Percentiles rank a stretch among this genome's conserved stretches.
phyloP scores from a whole-genome alignment of 2,888 invertebrate genomes.

The Parnassius smintheus region DNA sequence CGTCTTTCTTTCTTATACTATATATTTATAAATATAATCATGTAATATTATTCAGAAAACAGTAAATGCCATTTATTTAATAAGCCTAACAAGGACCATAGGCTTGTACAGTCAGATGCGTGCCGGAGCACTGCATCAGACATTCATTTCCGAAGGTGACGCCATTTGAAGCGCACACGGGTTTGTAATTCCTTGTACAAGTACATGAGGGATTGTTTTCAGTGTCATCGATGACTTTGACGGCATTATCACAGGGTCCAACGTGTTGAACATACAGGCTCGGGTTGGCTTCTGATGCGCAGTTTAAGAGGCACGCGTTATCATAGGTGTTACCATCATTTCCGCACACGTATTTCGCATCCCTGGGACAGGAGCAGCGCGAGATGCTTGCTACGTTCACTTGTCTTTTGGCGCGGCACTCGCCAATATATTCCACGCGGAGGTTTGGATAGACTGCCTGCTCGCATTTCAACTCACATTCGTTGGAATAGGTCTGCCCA shows the following conservation, averaged over 20 bases:
- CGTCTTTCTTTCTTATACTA: no score
- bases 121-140: conserved; percentile 79
- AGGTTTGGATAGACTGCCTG: conserved; percentile 24
- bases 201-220: conserved; percentile 12
- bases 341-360: conserved; percentile 49
- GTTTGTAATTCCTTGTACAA: conserved; percentile 26
- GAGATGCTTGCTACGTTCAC: conserved; percentile 7
- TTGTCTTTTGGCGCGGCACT: conserved; percentile 26
- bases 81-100: conserved; percentile 34
- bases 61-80: neutral
- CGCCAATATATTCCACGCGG: conserved; percentile 25
- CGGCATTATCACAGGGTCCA: conserved; percentile 31
- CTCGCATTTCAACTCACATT: conserved; percentile 37
- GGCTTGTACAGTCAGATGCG: conserved; percentile 29
- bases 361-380: conserved; percentile 20
- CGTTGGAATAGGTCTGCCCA: conserved; percentile 44
- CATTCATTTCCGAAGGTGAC: conserved; percentile 86
- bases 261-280: conserved; percentile 29
- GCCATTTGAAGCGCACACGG: conserved; percentile 85
- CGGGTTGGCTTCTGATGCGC: conserved; percentile 35
- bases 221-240: conserved; percentile 23
- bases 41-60: no score
- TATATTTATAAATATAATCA: no score
- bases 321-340: conserved; percentile 40
- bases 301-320: conserved; percentile 43